phyloP scores from a whole-genome alignment of 2,797 vertebrate genomes.

The Perodicticus potto region DNA sequence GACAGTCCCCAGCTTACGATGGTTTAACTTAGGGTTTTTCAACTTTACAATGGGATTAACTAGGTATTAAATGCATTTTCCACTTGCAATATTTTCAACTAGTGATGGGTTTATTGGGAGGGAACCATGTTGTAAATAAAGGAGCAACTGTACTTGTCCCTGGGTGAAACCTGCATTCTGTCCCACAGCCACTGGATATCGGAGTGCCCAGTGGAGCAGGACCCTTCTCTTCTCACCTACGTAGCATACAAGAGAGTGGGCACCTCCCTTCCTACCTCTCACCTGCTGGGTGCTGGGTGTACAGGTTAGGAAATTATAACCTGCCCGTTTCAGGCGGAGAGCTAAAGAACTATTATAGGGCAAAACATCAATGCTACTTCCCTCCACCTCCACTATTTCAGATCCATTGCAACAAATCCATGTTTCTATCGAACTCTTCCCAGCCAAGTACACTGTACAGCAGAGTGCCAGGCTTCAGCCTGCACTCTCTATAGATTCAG shows the following conservation, averaged over 20 bases:
- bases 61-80: neutral
- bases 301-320: neutral
- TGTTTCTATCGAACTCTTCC: neutral
- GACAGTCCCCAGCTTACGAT: neutral
- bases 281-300: accelerated
- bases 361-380: neutral
- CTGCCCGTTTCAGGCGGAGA: neutral
- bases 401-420: neutral
- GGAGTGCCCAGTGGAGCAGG: neutral
- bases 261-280: neutral
- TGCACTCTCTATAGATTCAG: neutral
- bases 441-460: neutral
- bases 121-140: neutral
- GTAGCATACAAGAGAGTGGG: accelerated
- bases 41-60: neutral
- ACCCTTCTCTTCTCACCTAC: neutral
- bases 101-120: neutral
- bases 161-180: neutral
- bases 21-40: neutral
- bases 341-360: neutral
- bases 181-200: neutral
- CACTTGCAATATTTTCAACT: neutral
- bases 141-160: neutral
- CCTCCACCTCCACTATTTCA: neutral
- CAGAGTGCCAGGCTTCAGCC: neutral